Percentiles rank a stretch among this genome's conserved stretches.
phyloP scores from a whole-genome alignment of 2,113 vertebrate genomes.

The Ammodytes dubius region DNA sequence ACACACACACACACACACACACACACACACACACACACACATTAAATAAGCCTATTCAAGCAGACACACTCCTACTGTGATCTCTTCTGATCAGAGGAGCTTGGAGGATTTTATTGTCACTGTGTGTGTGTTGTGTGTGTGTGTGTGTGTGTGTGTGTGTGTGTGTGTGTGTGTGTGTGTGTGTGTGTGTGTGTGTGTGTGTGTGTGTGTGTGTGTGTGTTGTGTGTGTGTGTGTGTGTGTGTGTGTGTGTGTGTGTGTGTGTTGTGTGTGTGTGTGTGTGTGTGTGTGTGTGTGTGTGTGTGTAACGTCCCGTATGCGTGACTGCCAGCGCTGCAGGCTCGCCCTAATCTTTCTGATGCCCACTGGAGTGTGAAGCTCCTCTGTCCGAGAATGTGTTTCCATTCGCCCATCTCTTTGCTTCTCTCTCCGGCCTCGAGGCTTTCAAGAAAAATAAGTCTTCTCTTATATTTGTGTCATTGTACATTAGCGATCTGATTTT shows the following conservation, averaged over 20 bases:
- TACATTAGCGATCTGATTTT: not conserved
- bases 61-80: constrained; percentile 44
- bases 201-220: constrained; percentile 3
- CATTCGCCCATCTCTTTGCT: constrained; percentile 44
- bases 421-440: constrained; percentile 31
- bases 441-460: not conserved
- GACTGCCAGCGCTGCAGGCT: constrained; percentile 55
- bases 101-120: constrained; percentile 38
- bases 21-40: constrained; percentile 17
- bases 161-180: constrained; percentile 21
- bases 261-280: too few relatives aligned
- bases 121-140: constrained; percentile 20
- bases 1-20: not conserved
- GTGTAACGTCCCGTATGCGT: constrained; percentile 45
- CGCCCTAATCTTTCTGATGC: constrained; percentile 60
- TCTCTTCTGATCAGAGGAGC: constrained; percentile 43
- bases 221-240: constrained; percentile 26
- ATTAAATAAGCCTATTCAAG: constrained; percentile 14
- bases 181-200: constrained; percentile 17
- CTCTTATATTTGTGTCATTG: constrained; percentile 3
- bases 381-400: constrained; percentile 61
- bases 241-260: constrained; percentile 28
- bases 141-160: constrained; percentile 17
- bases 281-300: constrained; percentile 22
- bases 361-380: constrained; percentile 64